Conservation (phyloP, 2,888 invertebrate genomes). For the Elysia crispata region DNA sequence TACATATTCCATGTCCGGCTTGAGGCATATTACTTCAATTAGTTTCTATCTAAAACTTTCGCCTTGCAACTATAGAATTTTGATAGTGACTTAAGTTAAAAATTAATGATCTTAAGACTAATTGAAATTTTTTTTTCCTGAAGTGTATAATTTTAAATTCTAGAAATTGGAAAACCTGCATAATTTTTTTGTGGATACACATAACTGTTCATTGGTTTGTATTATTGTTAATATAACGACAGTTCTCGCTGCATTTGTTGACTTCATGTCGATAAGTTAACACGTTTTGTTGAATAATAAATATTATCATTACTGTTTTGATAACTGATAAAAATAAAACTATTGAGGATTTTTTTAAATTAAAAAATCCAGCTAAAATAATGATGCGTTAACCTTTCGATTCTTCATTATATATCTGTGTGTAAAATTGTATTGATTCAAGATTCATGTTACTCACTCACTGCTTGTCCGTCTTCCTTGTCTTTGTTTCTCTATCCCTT, state of each 20-base stretch:
- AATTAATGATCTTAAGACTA: too few relatives aligned
- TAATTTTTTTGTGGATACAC: too few relatives aligned
- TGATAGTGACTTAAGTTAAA: too few relatives aligned
- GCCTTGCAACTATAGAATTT: too few relatives aligned
- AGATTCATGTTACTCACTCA: background rate
- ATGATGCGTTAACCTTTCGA: background rate
- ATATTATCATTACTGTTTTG: background rate
- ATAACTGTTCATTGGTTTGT: too few relatives aligned
- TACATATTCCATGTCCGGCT: too few relatives aligned
- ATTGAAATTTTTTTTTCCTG: too few relatives aligned
- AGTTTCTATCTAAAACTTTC: too few relatives aligned
- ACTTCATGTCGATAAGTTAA: background rate
- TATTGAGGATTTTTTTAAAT: background rate
- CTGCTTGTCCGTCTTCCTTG: background rate
- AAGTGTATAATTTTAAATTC: too few relatives aligned
- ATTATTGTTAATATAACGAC: slow-evolving; percentile 40
- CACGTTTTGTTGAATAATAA: background rate
- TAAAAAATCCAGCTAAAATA: background rate
- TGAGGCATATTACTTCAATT: too few relatives aligned
- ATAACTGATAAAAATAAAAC: too few relatives aligned
- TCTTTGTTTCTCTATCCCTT: slow-evolving; percentile 5
- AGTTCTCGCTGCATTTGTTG: background rate
- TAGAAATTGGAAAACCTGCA: too few relatives aligned
- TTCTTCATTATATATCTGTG: background rate
- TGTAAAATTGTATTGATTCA: background rate